These are phyloP conservation scores for Hirtodrosophila trivittata DNA, from an alignment of 2,888 invertebrate species.

Conservation along the genomic window DNA sequence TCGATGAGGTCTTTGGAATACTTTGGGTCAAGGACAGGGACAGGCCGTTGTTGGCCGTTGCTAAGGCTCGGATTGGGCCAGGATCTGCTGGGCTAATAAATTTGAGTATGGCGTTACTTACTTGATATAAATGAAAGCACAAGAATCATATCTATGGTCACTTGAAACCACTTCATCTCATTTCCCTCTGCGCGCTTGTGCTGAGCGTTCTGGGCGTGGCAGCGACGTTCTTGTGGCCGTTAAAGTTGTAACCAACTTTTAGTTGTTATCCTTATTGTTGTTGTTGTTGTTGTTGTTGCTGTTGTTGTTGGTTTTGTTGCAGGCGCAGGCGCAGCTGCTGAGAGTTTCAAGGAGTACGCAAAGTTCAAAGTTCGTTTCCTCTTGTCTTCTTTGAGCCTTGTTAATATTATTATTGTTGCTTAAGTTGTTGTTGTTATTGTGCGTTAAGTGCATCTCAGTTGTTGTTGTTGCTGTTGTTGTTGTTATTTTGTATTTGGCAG, in stretches of 20 bases:
- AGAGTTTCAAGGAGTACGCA: background rate
- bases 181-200: slow-evolving; percentile 83
- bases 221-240: slow-evolving; percentile 60
- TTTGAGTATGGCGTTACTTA: slow-evolving; percentile 69
- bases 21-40: slow-evolving; percentile 51
- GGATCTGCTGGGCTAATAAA: slow-evolving; percentile 68
- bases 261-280: slow-evolving; percentile 17
- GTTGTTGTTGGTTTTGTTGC: slow-evolving; percentile 10
- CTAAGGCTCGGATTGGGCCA: background rate
- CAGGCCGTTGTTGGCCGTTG: background rate
- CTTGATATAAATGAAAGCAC: slow-evolving; percentile 84
- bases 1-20: slow-evolving; percentile 18
- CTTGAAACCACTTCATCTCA: slow-evolving; percentile 85
- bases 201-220: slow-evolving; percentile 54
- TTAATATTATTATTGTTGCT: slow-evolving; percentile 37
- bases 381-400: slow-evolving; percentile 18
- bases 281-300: slow-evolving; percentile 7
- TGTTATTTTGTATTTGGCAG: slow-evolving; percentile 57
- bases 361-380: slow-evolving; percentile 2
- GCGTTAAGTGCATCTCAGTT: slow-evolving; percentile 41
- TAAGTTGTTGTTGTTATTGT: slow-evolving; percentile 30
- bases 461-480: slow-evolving; percentile 34
- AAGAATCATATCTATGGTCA: slow-evolving; percentile 84
- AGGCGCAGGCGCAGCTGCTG: slow-evolving; percentile 17
- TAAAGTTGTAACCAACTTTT: slow-evolving; percentile 34